Evolutionary conservation across 2,797 vertebrate species (phyloP).

Genomic region (Alectoris magna): DNA sequence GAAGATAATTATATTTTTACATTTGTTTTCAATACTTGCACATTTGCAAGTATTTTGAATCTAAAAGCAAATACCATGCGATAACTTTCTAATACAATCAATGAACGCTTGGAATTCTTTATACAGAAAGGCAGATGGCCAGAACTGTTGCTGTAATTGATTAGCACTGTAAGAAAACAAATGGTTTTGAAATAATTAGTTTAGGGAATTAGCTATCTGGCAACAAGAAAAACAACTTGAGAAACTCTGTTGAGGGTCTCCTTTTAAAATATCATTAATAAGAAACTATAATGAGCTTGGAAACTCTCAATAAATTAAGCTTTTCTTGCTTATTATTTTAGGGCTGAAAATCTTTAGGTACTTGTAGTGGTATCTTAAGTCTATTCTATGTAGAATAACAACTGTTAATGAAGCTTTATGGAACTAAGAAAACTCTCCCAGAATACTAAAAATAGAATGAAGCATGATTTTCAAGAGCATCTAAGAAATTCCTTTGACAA

Average conservation of each 20-base stretch:
- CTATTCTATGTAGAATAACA: neutral
- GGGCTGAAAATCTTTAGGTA: neutral
- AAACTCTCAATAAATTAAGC: neutral
- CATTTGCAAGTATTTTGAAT: neutral
- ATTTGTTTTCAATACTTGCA: neutral
- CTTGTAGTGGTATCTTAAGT: neutral
- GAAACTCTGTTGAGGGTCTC: neutral
- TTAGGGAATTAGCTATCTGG: neutral
- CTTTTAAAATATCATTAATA: neutral
- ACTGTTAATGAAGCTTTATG: neutral
- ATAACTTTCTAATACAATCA: neutral
- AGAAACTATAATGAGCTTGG: neutral
- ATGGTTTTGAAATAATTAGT: neutral
- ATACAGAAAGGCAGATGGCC: neutral
- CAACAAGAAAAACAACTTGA: neutral
- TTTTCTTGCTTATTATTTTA: neutral
- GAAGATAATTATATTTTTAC: neutral
- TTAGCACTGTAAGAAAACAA: neutral
- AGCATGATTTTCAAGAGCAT: neutral
- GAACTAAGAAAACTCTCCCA: neutral
- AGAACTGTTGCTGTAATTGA: neutral
- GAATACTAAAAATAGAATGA: neutral
- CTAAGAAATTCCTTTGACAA: neutral
- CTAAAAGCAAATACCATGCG: neutral
- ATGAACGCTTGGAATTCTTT: neutral